These are phyloP conservation scores for Temnopleurus reevesii DNA, from an alignment of 53 echinoderm and acorn worm genomes.

Conservation along the genomic window DNA sequence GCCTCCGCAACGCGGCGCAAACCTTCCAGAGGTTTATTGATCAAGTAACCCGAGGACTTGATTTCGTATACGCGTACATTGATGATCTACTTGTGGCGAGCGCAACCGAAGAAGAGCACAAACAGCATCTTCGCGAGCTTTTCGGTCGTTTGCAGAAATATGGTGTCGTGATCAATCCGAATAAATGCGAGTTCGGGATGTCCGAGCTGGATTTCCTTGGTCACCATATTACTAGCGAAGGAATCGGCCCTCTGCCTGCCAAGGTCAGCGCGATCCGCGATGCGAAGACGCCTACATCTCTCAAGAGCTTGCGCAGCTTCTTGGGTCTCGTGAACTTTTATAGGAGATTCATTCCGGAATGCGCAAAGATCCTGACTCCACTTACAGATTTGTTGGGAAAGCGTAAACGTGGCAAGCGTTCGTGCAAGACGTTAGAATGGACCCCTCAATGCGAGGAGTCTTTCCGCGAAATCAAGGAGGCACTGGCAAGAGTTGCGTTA, in stretches of 20 bases:
- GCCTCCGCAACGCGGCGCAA: slow-evolving; percentile 63
- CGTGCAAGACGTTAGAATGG: slow-evolving; percentile 13
- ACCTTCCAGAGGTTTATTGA: slow-evolving; percentile 62
- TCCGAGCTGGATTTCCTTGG: not conserved
- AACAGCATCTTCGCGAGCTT: slow-evolving; percentile 45
- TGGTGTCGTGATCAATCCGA: slow-evolving; percentile 61
- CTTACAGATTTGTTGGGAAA: slow-evolving; percentile 5
- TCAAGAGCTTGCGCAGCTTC: slow-evolving; percentile 46
- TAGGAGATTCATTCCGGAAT: too few relatives aligned
- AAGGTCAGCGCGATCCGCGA: slow-evolving; percentile 62
- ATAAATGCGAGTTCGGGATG: slow-evolving; percentile 34
- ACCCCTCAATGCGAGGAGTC: not conserved
- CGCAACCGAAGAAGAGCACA: slow-evolving; percentile 13
- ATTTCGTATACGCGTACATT: slow-evolving; percentile 56
- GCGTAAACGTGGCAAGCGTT: not conserved
- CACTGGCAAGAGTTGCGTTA: slow-evolving; percentile 22
- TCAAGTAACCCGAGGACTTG: slow-evolving; percentile 44
- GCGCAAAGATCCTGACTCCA: too few relatives aligned
- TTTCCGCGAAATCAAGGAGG: slow-evolving; percentile 44
- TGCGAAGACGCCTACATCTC: slow-evolving; percentile 41
- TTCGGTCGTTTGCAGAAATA: slow-evolving; percentile 46
- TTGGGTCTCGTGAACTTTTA: too few relatives aligned
- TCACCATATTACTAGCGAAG: too few relatives aligned
- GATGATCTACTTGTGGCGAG: slow-evolving; percentile 59
- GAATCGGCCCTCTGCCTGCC: too few relatives aligned